Percentiles rank a stretch among this genome's conserved stretches.
Conservation (phyloP, 2,113 vertebrate genomes). For the Phalacrocorax carbo region DNA sequence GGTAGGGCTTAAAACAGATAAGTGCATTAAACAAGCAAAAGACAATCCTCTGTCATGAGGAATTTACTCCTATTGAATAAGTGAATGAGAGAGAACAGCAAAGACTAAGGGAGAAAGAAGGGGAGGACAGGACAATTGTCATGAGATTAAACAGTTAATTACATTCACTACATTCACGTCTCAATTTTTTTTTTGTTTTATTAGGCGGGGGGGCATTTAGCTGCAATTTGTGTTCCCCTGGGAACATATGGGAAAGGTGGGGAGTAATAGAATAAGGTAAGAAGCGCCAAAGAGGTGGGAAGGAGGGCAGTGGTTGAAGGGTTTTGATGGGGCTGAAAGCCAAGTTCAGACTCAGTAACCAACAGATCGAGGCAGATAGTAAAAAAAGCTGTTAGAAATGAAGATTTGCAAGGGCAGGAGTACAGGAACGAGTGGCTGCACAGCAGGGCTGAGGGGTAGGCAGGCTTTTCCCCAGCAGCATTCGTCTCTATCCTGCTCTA, state of each 20-base stretch:
- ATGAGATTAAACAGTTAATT: background rate
- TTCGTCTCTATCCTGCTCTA: background rate
- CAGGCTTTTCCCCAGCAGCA: background rate
- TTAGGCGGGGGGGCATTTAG: background rate
- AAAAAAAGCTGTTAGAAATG: background rate
- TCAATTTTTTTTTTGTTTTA: background rate
- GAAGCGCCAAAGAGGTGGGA: background rate
- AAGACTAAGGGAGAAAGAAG: background rate
- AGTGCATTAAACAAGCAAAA: background rate
- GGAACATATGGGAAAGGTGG: background rate
- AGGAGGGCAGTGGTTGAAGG: background rate
- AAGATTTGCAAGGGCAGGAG: background rate
- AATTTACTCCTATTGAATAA: background rate
- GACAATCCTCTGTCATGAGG: background rate
- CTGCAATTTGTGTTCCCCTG: background rate
- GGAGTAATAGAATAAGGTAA: background rate
- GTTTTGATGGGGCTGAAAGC: background rate
- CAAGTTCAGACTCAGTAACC: background rate
- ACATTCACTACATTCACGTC: background rate
- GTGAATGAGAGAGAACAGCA: background rate
- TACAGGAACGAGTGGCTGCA: background rate
- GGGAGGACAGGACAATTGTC: background rate
- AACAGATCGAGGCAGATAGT: background rate
- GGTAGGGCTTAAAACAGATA: background rate
- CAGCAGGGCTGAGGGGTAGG: background rate